Evolutionary conservation across 2,888 invertebrate genomes (phyloP).

Genomic region (Euplagia quadripunctaria): DNA sequence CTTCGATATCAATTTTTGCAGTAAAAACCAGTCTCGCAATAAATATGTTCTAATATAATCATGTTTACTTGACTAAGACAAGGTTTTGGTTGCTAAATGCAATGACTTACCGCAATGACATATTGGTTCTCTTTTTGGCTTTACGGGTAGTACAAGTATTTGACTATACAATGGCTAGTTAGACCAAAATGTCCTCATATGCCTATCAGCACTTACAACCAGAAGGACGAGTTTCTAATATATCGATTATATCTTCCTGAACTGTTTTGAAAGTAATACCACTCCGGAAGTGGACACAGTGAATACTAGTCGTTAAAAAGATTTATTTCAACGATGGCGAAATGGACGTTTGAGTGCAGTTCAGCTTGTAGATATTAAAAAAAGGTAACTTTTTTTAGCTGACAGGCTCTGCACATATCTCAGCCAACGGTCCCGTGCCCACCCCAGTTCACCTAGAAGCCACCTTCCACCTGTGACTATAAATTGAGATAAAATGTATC

Average conservation of each 20-base stretch:
- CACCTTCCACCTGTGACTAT: too few relatives aligned
- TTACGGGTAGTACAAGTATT: background rate
- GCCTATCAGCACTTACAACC: background rate
- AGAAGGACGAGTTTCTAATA: background rate
- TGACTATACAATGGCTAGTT: background rate
- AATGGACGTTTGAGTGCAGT: too few relatives aligned
- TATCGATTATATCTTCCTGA: background rate
- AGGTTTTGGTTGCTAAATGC: background rate
- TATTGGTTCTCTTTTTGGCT: background rate
- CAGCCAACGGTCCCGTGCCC: too few relatives aligned
- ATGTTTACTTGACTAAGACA: background rate
- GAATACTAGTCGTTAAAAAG: too few relatives aligned
- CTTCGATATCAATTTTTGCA: slow-evolving; percentile 5
- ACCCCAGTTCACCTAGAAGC: too few relatives aligned
- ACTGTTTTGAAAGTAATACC: too few relatives aligned
- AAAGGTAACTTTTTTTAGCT: too few relatives aligned
- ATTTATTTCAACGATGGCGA: too few relatives aligned
- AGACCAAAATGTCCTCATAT: background rate
- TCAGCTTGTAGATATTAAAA: too few relatives aligned
- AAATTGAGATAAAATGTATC: too few relatives aligned
- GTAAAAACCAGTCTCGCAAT: background rate
- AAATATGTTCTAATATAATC: background rate
- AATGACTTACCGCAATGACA: background rate
- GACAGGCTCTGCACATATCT: too few relatives aligned
- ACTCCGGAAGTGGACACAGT: too few relatives aligned